Conservation (phyloP, 2,888 invertebrate species). For the Dorcus hopei region DNA sequence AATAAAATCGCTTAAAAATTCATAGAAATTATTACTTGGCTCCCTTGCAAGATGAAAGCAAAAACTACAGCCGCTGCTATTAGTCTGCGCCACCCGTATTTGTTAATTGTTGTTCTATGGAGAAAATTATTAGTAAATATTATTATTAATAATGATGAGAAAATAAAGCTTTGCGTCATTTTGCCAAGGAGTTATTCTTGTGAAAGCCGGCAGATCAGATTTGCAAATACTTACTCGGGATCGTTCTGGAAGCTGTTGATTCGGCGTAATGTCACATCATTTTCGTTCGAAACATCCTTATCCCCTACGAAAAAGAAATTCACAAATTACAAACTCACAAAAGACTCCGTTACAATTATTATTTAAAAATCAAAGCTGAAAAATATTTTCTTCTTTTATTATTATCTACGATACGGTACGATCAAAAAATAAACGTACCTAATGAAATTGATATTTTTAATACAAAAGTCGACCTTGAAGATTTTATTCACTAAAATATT, state of each 20-base stretch:
- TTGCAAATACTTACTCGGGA: constrained; percentile 69
- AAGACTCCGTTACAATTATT: no score
- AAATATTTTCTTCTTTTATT: neutral
- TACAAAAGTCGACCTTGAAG: no score
- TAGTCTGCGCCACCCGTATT: constrained; percentile 3
- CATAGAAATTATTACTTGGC: constrained; percentile 13
- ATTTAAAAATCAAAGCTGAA: no score
- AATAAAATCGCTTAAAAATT: constrained; percentile 6
- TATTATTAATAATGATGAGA: constrained; percentile 9
- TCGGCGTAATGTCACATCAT: constrained; percentile 71
- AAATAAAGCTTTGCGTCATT: constrained; percentile 37
- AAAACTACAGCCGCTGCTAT: constrained; percentile 7
- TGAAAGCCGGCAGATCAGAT: constrained; percentile 9
- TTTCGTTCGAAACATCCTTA: constrained; percentile 51
- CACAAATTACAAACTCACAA: constrained; percentile 4
- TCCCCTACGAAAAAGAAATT: constrained; percentile 47
- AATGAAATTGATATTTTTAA: no score
- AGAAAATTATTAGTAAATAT: constrained; percentile 11
- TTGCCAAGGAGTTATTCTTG: constrained; percentile 40
- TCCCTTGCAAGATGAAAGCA: constrained; percentile 38
- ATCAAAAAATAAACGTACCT: no score
- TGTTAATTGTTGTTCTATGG: constrained; percentile 6
- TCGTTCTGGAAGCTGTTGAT: constrained; percentile 87
- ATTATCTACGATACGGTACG: neutral
- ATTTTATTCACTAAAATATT: no score